A percentile compares a stretch with the other conserved stretches of the same genome.
Evolutionary conservation across 2,888 invertebrate genomes (phyloP).

Genomic region (Plutella xylostella): DNA sequence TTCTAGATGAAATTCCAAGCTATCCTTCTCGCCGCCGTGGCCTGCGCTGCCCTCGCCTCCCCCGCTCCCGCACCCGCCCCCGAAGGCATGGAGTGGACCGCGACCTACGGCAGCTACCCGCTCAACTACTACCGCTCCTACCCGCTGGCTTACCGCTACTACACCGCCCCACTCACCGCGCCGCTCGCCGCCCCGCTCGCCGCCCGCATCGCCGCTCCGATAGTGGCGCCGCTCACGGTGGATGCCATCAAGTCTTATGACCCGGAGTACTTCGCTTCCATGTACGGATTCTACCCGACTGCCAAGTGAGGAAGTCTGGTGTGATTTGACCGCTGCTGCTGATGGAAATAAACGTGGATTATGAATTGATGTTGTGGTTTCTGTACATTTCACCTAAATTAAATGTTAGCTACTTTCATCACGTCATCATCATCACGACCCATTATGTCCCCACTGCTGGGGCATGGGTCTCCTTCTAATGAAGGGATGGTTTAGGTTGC

Average conservation of each 20-base stretch:
- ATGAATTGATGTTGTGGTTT: too few species aligned
- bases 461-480: too few species aligned
- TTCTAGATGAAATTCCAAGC: constrained; percentile 29
- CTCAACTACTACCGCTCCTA: constrained; percentile 11
- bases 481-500: too few species aligned
- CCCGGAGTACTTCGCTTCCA: constrained; percentile 25
- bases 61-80: constrained; percentile 15
- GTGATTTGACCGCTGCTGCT: too few species aligned
- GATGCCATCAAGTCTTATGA: constrained; percentile 5
- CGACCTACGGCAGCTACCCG: constrained; percentile 22
- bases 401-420: too few species aligned
- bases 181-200: neutral
- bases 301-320: too few species aligned
- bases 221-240: constrained; percentile 12
- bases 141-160: constrained; percentile 4
- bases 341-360: too few species aligned
- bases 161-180: too few species aligned
- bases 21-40: constrained; percentile 18
- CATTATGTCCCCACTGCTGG: too few species aligned
- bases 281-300: constrained; percentile 27
- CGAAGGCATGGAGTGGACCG: constrained; percentile 25
- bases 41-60: constrained; percentile 9
- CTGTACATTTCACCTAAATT: too few species aligned
- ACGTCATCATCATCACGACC: too few species aligned
- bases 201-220: neutral